Evolutionary conservation across 1,140 invertebrate species (phyloP).

Genomic region (Battus philenor): DNA sequence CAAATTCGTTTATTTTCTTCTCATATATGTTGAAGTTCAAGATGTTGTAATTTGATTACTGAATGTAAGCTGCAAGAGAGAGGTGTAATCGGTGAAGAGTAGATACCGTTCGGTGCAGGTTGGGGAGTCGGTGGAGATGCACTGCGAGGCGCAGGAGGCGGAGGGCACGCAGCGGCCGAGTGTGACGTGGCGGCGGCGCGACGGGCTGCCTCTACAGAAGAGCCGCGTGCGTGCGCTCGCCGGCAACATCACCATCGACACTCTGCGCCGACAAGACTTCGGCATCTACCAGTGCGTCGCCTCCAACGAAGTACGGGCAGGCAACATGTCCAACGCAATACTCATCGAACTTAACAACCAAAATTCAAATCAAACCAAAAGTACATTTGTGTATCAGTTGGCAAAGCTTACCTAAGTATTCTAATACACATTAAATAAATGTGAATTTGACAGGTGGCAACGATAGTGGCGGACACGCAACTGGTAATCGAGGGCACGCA

Average conservation of each 20-base stretch:
- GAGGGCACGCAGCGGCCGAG: constrained; percentile 93
- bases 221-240: constrained; percentile 85
- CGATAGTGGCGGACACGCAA: constrained; percentile 91
- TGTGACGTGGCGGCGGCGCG: constrained; percentile 93
- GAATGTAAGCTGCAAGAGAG: too few relatives aligned
- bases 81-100: too few relatives aligned
- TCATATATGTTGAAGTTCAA: too few relatives aligned
- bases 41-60: too few relatives aligned
- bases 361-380: too few relatives aligned
- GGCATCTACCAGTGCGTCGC: constrained; percentile 97
- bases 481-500: constrained; percentile 96
- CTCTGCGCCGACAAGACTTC: constrained; percentile 91
- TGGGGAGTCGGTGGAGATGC: constrained; percentile 93
- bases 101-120: too few relatives aligned
- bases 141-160: constrained; percentile 92
- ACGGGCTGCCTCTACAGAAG: constrained; percentile 87
- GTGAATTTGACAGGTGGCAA: constrained; percentile 83
- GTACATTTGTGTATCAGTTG: too few relatives aligned
- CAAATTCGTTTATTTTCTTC: too few relatives aligned
- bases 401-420: too few relatives aligned
- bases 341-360: too few relatives aligned
- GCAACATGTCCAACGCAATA: too few relatives aligned
- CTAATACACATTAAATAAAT: too few relatives aligned
- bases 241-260: constrained; percentile 95
- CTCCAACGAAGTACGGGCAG: constrained; percentile 84